Evolutionary conservation across 2,888 invertebrate genomes (phyloP), one percentile per base, ranked within the genome.

Genomic region (Lasioglossum villosulum): DNA sequence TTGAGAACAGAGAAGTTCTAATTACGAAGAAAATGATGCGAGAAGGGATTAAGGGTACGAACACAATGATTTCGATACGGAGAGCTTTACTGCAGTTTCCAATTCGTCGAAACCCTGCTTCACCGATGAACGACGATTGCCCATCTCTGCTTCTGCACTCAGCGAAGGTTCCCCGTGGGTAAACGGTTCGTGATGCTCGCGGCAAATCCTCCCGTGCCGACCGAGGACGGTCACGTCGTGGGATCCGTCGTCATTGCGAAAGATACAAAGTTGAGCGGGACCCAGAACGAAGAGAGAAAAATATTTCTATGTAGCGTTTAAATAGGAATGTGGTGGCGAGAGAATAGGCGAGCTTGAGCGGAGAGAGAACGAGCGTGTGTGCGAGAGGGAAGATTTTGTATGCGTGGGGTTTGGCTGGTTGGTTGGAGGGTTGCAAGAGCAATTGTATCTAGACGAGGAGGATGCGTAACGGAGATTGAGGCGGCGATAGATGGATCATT

Each of bases 261-360:
- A 87, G 90, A 88, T 86, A 88, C 87, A 92, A 92, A 93, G 92
- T 89, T 92, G 92, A 88, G 93, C 90, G 93, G 93, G 93, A 94
- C 93, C 93, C 93, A 93, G 92, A 91, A 93, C 90, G 92, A 90
- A 90, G 88, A 90, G 88, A 90, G 23, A 52, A 23, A 52, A 88
- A 90, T 90, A 90, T 90, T 90, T 90, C 91, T 91, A 89, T 86
- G 91, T 92, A 89, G 92, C 85, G 85, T 89, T 92, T 91, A 89
- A 84, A 85, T 86, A 84, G 45, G 82, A 59, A 56, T 39, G 56
- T 10, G 52, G 72, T 42, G 85, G 80, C 76, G 73, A 72, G 59
- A 79, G 74, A 59, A 63, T 68, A 82, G 80, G 71, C n/a, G 73
- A 70, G 84, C 45, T 77, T 86, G 87, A 73, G 52, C 52, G 52